These are phyloP conservation scores for Drosophila anceps DNA, from an alignment of 2,888 invertebrate species.

Conservation along the genomic window DNA sequence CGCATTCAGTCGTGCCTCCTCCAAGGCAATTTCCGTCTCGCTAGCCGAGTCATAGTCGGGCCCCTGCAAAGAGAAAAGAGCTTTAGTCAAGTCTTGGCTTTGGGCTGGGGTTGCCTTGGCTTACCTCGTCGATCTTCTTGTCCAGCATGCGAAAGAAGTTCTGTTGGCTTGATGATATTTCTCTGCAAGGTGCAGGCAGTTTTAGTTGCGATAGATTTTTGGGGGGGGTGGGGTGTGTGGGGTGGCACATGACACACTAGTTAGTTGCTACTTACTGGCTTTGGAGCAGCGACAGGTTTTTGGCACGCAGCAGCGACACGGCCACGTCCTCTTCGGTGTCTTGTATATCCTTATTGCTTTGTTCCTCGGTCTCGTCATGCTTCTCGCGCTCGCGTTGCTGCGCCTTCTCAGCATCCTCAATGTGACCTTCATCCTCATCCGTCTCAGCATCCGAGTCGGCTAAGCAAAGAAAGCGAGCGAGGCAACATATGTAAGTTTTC, in stretches of 20 bases:
- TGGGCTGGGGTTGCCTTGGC: not conserved
- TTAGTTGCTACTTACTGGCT: constrained; percentile 86
- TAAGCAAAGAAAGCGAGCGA: constrained; percentile 37
- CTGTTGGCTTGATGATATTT: constrained; percentile 94
- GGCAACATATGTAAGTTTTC: constrained; percentile 12
- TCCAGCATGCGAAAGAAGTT: constrained; percentile 97
- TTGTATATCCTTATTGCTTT: constrained; percentile 83
- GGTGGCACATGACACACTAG: not conserved
- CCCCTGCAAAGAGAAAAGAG: constrained; percentile 86
- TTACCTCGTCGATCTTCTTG: constrained; percentile 95
- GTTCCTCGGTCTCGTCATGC: constrained; percentile 83
- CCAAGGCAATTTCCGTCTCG: constrained; percentile 90
- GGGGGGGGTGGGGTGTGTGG: constrained; percentile 7
- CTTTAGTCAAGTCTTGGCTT: not conserved
- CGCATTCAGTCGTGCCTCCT: constrained; percentile 89
- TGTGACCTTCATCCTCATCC: constrained; percentile 85
- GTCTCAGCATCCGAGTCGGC: constrained; percentile 85
- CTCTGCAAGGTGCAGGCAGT: constrained; percentile 87
- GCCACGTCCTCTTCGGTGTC: constrained; percentile 85
- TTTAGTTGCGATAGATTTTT: constrained; percentile 57
- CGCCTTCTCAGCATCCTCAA: constrained; percentile 84
- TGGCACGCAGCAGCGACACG: constrained; percentile 85
- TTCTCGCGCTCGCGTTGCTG: constrained; percentile 82
- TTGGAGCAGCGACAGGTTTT: constrained; percentile 86
- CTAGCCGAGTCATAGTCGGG: constrained; percentile 92